Percentiles rank a stretch among this genome's conserved stretches.
Conservation (phyloP, 2,888 invertebrate genomes). For the Cordilura impudica region DNA sequence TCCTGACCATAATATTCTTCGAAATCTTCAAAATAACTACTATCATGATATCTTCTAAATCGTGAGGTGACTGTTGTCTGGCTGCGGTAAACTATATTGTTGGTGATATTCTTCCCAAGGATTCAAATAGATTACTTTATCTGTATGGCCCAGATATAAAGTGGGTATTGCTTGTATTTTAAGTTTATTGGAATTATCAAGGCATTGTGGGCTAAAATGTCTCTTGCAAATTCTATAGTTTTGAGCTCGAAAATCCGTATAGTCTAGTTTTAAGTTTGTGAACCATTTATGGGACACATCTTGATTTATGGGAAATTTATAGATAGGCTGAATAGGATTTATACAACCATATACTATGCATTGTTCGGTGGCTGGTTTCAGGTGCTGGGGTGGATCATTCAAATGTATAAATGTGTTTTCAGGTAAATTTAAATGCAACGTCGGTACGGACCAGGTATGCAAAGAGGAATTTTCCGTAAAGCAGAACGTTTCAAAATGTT, state of each 20-base stretch:
- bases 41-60: conserved; percentile 60
- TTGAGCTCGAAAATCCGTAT: conserved; percentile 56
- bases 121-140: conserved; percentile 65
- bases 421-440: conserved; percentile 58
- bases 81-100: background rate
- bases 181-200: conserved; percentile 60
- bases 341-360: conserved; percentile 59
- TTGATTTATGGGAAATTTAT: conserved; percentile 67
- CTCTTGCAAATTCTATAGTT: conserved; percentile 68
- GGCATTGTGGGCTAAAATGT: conserved; percentile 69
- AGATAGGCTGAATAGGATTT: conserved; percentile 41
- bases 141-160: conserved; percentile 68
- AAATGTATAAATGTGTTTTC: conserved; percentile 54
- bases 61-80: conserved; percentile 47
- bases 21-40: conserved; percentile 60
- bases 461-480: conserved; percentile 55
- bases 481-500: conserved; percentile 64
- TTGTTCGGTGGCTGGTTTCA: conserved; percentile 40
- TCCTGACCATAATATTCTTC: conserved; percentile 58
- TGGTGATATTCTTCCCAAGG: conserved; percentile 33
- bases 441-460: conserved; percentile 64
- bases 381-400: conserved; percentile 48
- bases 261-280: conserved; percentile 67
- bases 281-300: conserved; percentile 71
- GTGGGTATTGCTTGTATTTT: conserved; percentile 71